Percentiles rank a stretch among this genome's conserved stretches.
Conservation (phyloP, 2,888 invertebrate genomes). For the Candidula unifasciata region DNA sequence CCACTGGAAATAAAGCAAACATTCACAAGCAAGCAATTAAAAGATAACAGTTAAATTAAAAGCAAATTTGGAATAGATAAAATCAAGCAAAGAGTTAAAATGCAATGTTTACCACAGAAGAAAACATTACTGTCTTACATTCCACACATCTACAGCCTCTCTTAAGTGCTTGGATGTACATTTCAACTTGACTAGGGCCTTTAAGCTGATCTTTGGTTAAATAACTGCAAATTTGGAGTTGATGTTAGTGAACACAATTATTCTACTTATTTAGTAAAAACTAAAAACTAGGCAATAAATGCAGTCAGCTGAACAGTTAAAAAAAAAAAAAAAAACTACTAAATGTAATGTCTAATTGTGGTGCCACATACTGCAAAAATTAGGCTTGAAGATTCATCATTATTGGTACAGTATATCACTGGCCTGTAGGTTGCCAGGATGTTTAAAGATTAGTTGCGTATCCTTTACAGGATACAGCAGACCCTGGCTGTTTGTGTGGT, state of each 20-base stretch:
- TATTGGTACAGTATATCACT: no score
- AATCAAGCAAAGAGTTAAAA: neutral
- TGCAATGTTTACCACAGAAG: slow-evolving; percentile 18
- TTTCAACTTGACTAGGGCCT: slow-evolving; percentile 82
- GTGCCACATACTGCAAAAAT: no score
- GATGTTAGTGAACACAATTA: slow-evolving; percentile 11
- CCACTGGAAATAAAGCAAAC: neutral
- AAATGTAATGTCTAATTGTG: no score
- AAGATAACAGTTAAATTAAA: neutral
- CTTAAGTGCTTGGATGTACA: slow-evolving; percentile 81
- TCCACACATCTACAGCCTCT: slow-evolving; percentile 82
- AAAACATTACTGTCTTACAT: slow-evolving; percentile 78
- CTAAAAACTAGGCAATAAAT: neutral
- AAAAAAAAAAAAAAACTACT: neutral
- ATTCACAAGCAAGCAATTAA: neutral
- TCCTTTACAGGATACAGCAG: no score
- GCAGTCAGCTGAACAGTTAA: neutral
- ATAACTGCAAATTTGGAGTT: slow-evolving; percentile 77
- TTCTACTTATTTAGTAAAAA: neutral
- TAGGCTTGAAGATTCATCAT: no score
- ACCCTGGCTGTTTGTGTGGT: no score
- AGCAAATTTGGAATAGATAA: neutral
- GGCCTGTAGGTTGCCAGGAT: no score
- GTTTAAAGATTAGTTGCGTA: no score
- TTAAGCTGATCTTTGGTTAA: slow-evolving; percentile 82